Conservation (phyloP, 2,888 invertebrate species). For the Sturmia bella region DNA sequence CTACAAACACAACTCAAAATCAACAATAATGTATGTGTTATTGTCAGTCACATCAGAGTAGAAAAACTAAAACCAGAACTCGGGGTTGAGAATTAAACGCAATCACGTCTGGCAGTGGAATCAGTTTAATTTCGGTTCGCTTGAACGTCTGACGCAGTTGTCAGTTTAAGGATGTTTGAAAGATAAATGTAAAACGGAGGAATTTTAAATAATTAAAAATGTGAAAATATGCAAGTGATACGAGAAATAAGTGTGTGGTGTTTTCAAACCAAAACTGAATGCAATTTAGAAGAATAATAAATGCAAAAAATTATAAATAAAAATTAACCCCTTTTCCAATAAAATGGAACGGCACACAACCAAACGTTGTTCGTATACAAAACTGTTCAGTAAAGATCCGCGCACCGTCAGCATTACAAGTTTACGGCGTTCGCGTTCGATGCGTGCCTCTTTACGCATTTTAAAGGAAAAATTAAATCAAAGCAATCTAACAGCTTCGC, state of each 20-base stretch:
- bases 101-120: slow-evolving; percentile 65
- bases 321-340: slow-evolving; percentile 34
- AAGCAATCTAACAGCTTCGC: slow-evolving; percentile 74
- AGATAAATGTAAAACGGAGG: slow-evolving; percentile 19
- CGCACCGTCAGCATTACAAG: slow-evolving; percentile 53
- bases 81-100: slow-evolving; percentile 60
- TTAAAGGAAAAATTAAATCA: slow-evolving; percentile 84
- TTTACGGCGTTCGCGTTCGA: slow-evolving; percentile 86
- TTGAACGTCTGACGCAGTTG: slow-evolving; percentile 51
- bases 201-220: slow-evolving; percentile 34
- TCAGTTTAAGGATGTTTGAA: slow-evolving; percentile 27
- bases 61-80: background rate
- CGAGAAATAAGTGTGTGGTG: slow-evolving; percentile 23
- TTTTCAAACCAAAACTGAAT: background rate
- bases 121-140: slow-evolving; percentile 61
- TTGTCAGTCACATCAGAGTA: background rate
- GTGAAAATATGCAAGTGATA: slow-evolving; percentile 46
- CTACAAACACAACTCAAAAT: slow-evolving; percentile 14
- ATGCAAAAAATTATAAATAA: slow-evolving; percentile 66
- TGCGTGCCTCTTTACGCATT: slow-evolving; percentile 87
- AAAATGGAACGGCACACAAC: slow-evolving; percentile 77
- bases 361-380: slow-evolving; percentile 74
- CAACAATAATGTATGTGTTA: background rate
- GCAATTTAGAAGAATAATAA: slow-evolving; percentile 3
- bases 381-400: slow-evolving; percentile 70